Base-by-base conservation (phyloP, 2,113 vertebrate genomes). In the Paedocypris sp. region DNA sequence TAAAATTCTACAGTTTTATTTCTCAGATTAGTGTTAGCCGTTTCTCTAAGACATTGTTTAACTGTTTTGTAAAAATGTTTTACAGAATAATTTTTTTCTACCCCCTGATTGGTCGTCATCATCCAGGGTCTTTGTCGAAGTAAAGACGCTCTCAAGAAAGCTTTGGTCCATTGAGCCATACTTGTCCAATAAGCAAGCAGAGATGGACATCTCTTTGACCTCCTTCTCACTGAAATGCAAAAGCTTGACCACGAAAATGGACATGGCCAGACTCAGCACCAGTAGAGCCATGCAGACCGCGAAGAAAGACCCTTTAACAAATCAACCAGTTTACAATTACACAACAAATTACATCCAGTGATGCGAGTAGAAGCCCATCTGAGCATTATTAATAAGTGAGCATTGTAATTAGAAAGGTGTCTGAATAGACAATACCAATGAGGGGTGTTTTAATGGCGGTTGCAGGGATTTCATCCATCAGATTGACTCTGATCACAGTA, bases 401-500 rank as follows among this genome's bases (percentile, higher is more conserved):
- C 9, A 7, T 6, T 26, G n/a, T 8, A 19, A 25, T 28, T 41
- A 50, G 36, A 20, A 23, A 10, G 25, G 57, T 4, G n/a, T 57
- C 23, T 36, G 8, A 5, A 13, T 49, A 11, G 29, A 11, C 12
- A 48, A 8, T 57, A 89, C 90, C 88, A 36, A 92, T 90, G 45
- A 92, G 86, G 2, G 88, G 87, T 0, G 85, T 88, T 4, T 69
- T 81, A 38, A 82, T 54, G 0, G 86, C 36, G 0, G 79, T 83
- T 5, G 67, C 73, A 0, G 88, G 89, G 39, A 91, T 81, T 2
- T 91, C 83, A 0, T 88, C 83, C 0, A 72, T 80, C 72, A 89
- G 74, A 75, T 90, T 91, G 74, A 90, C 88, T 36, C 82, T 80
- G 76, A 92, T 91, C 43, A 92, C 77, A 0, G 89, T 90, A 73